Percentiles rank a stretch among this genome's conserved stretches.
These are phyloP conservation scores for Malurus elegans DNA, from an alignment of 2,113 vertebrate species.

Conservation along the genomic window DNA sequence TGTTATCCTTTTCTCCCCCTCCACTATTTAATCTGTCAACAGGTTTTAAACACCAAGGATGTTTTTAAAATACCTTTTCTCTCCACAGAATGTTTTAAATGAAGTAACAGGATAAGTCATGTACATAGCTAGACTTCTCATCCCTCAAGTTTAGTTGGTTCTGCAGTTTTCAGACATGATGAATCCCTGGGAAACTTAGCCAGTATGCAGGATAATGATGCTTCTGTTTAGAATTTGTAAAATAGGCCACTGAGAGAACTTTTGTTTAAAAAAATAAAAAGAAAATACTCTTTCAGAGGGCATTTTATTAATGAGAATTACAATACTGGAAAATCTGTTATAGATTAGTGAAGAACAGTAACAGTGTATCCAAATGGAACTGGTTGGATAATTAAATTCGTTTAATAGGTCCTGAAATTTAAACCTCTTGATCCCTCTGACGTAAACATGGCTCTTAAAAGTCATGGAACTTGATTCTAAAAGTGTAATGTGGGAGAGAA, in stretches of 20 bases:
- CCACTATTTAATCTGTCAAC: not conserved
- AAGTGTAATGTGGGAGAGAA: not conserved
- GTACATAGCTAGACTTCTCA: not conserved
- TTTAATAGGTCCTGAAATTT: slow-evolving; percentile 25
- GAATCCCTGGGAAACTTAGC: not conserved
- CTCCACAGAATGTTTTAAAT: not conserved
- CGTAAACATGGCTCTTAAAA: slow-evolving; percentile 29
- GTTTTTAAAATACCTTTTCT: not conserved
- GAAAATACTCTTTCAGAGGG: not conserved
- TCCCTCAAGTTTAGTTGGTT: not conserved
- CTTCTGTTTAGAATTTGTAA: slow-evolving; percentile 39
- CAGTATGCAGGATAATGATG: not conserved
- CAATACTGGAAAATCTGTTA: slow-evolving; percentile 31
- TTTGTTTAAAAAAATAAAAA: not conserved
- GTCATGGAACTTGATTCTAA: slow-evolving; percentile 6
- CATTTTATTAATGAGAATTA: slow-evolving; percentile 42
- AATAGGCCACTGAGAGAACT: not conserved
- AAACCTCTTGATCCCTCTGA: slow-evolving; percentile 1
- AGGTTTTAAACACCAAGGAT: not conserved
- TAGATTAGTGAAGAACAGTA: not conserved
- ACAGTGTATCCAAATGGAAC: not conserved
- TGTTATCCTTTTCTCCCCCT: not conserved
- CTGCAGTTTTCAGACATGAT: slow-evolving; percentile 7
- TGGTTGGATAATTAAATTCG: slow-evolving; percentile 21
- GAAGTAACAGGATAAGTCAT: not conserved